Evolutionary conservation across 2,113 vertebrate species (phyloP).

Genomic region (Crotalus helleri): DNA sequence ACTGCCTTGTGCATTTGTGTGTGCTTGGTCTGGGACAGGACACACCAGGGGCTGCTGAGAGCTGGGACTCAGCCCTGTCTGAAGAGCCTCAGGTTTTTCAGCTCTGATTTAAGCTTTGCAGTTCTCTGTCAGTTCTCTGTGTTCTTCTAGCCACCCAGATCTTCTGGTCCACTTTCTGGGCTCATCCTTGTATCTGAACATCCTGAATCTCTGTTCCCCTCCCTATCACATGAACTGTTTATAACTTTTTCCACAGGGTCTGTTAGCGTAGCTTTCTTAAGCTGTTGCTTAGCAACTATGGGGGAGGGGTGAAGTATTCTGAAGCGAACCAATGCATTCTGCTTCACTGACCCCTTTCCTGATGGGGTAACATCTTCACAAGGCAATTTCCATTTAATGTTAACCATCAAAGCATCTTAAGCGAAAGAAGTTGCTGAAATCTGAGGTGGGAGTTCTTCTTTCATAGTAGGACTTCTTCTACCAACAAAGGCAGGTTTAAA

Average conservation of each 20-base stretch:
- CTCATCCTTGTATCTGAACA: background rate
- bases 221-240: background rate
- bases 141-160: background rate
- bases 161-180: background rate
- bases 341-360: background rate
- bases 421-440: background rate
- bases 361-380: background rate
- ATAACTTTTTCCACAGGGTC: background rate
- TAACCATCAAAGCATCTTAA: background rate
- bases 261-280: slow-evolving; percentile 1
- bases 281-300: slow-evolving; percentile 16
- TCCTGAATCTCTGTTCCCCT: background rate
- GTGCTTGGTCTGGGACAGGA: background rate
- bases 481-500: background rate
- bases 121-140: no score
- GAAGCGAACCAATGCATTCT: slow-evolving; percentile 1
- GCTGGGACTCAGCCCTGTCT: background rate
- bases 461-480: background rate
- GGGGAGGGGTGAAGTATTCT: background rate
- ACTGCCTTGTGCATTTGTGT: background rate
- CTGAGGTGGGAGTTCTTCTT: background rate
- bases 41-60: background rate
- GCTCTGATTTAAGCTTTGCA: background rate
- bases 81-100: background rate
- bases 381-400: slow-evolving; percentile 2